Percentiles rank a stretch among this genome's conserved stretches.
Conservation (phyloP, 2,888 invertebrate species). For the Papilio elwesi region DNA sequence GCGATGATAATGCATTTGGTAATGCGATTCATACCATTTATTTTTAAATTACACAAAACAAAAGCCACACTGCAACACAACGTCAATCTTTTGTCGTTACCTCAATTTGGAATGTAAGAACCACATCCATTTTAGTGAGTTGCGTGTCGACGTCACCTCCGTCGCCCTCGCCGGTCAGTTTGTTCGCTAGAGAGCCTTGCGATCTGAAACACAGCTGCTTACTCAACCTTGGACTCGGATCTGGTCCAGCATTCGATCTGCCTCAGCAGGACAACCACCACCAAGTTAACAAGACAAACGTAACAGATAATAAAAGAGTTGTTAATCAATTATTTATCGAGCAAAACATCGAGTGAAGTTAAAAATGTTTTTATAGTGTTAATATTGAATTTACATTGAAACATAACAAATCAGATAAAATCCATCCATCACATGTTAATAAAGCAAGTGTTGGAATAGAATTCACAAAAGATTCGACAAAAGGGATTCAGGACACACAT, state of each 20-base stretch:
- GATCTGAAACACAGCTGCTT: conserved; percentile 89
- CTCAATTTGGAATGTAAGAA: conserved; percentile 97
- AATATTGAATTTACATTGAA: conserved; percentile 31
- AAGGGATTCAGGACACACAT: conserved; percentile 47
- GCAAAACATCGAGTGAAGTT: conserved; percentile 7
- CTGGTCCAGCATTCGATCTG: conserved; percentile 81
- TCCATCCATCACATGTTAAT: conserved; percentile 35
- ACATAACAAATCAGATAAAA: conserved; percentile 33
- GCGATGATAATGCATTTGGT: too few relatives aligned
- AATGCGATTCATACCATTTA: too few relatives aligned
- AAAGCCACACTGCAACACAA: conserved; percentile 11
- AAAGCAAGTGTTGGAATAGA: conserved; percentile 42
- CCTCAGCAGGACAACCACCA: conserved; percentile 62
- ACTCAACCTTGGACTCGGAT: conserved; percentile 85
- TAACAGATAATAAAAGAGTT: conserved; percentile 38
- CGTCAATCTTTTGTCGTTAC: conserved; percentile 77
- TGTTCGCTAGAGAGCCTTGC: conserved; percentile 94
- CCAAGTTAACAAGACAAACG: conserved; percentile 38
- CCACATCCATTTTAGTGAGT: conserved; percentile 99
- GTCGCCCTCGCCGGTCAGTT: conserved; percentile 97
- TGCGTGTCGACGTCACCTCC: conserved; percentile 97
- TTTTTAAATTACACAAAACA: too few relatives aligned
- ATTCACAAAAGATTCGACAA: conserved; percentile 41
- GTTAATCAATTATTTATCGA: conserved; percentile 25
- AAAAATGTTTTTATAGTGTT: conserved; percentile 18